phyloP scores from a whole-genome alignment of 2,888 invertebrate genomes.

The Trimorus sp. region DNA sequence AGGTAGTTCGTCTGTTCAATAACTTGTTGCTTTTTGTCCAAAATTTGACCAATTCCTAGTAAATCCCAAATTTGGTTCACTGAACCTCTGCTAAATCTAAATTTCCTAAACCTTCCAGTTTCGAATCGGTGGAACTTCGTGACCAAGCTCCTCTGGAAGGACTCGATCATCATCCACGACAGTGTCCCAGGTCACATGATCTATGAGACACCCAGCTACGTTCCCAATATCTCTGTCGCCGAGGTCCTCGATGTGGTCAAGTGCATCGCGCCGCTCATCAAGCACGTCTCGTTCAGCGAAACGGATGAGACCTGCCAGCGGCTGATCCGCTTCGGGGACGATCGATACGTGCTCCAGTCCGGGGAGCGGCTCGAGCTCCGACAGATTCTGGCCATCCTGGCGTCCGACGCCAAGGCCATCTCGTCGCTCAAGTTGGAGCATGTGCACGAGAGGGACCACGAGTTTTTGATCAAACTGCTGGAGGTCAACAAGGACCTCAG shows the following conservation, averaged over 20 bases:
- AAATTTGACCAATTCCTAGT: no score
- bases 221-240: background rate
- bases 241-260: background rate
- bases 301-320: constrained; percentile 2
- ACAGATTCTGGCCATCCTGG: background rate
- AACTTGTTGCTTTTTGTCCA: no score
- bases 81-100: no score
- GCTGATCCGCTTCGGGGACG: constrained; percentile 6
- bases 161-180: constrained; percentile 9
- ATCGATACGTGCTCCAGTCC: background rate
- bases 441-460: background rate
- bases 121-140: constrained; percentile 8
- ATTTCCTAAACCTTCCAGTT: no score
- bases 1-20: no score
- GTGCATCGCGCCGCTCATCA: background rate
- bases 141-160: constrained; percentile 6
- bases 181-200: constrained; percentile 1
- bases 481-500: background rate
- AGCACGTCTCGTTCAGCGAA: constrained; percentile 4
- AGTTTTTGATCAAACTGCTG: background rate
- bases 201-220: background rate
- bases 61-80: no score
- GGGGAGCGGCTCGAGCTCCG: background rate
- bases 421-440: background rate
- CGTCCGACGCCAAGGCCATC: background rate